phyloP scores from a whole-genome alignment of 2,888 invertebrate genomes.

The Archips crataeganus region DNA sequence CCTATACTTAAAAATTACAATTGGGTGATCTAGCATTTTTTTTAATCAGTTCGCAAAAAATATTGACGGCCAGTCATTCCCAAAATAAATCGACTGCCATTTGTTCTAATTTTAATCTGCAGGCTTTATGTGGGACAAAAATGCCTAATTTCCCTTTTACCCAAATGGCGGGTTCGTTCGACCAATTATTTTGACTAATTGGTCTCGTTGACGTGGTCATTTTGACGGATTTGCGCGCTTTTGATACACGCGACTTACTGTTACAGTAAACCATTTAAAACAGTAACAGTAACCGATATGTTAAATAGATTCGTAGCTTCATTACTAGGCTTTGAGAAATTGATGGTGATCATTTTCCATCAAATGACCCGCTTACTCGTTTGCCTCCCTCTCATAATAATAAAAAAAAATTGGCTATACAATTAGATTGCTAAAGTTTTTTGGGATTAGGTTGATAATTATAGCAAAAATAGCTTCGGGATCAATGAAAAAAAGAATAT shows the following conservation, averaged over 20 bases:
- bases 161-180: conserved; percentile 34
- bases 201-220: conserved; percentile 48
- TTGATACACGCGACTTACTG: conserved; percentile 40
- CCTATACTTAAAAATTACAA: too few relatives aligned
- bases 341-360: too few relatives aligned
- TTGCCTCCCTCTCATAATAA: too few relatives aligned
- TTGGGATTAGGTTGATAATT: too few relatives aligned
- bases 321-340: too few relatives aligned
- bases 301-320: too few relatives aligned
- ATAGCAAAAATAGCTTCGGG: too few relatives aligned
- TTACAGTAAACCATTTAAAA: conserved; percentile 12
- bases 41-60: background rate
- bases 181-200: conserved; percentile 53
- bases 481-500: too few relatives aligned
- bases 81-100: conserved; percentile 28
- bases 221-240: conserved; percentile 47
- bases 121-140: conserved; percentile 31
- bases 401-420: too few relatives aligned
- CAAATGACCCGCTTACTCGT: too few relatives aligned
- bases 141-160: conserved; percentile 32
- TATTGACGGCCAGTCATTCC: conserved; percentile 22
- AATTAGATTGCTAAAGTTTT: too few relatives aligned
- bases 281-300: background rate
- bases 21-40: background rate
- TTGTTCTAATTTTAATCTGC: conserved; percentile 29